These are phyloP conservation scores for Rhagonycha fulva DNA, from an alignment of 2,888 invertebrate species.

Conservation along the genomic window DNA sequence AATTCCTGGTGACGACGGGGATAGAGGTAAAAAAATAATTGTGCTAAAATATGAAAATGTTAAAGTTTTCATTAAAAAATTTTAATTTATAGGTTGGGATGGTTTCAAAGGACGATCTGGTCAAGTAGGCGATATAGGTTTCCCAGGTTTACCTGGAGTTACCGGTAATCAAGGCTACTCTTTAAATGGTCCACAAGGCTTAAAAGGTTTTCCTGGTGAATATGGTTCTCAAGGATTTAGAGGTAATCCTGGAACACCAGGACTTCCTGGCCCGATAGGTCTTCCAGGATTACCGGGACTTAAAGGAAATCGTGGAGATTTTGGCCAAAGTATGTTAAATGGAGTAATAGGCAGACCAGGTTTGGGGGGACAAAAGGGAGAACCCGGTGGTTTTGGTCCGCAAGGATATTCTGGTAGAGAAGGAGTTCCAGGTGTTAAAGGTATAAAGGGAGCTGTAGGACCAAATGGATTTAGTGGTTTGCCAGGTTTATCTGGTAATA, in stretches of 20 bases:
- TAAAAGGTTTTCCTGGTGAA: conserved; percentile 70
- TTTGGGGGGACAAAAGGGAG: conserved; percentile 48
- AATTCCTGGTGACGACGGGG: conserved; percentile 54
- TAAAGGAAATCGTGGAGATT: conserved; percentile 61
- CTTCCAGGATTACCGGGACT: conserved; percentile 50
- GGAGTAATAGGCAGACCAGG: conserved; percentile 56
- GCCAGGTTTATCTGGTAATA: conserved; percentile 40
- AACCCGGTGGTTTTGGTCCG: conserved; percentile 51
- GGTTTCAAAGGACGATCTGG: conserved; percentile 62
- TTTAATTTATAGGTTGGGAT: conserved; percentile 33
- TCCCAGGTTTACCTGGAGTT: conserved; percentile 58
- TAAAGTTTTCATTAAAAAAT: not conserved
- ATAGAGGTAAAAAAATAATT: conserved; percentile 47
- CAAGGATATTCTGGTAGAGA: conserved; percentile 49
- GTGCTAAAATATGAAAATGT: not conserved
- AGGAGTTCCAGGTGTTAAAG: conserved; percentile 49
- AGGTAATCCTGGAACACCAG: conserved; percentile 57
- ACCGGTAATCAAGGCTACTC: conserved; percentile 49
- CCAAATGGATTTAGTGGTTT: conserved; percentile 46
- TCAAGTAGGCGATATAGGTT: conserved; percentile 57
- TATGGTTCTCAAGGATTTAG: conserved; percentile 68
- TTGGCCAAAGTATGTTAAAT: conserved; percentile 59
- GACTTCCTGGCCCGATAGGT: conserved; percentile 44
- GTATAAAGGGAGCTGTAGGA: conserved; percentile 48
- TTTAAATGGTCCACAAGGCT: conserved; percentile 61